Conservation (phyloP, 2,113 vertebrate species). For the Colaptes auratus region DNA sequence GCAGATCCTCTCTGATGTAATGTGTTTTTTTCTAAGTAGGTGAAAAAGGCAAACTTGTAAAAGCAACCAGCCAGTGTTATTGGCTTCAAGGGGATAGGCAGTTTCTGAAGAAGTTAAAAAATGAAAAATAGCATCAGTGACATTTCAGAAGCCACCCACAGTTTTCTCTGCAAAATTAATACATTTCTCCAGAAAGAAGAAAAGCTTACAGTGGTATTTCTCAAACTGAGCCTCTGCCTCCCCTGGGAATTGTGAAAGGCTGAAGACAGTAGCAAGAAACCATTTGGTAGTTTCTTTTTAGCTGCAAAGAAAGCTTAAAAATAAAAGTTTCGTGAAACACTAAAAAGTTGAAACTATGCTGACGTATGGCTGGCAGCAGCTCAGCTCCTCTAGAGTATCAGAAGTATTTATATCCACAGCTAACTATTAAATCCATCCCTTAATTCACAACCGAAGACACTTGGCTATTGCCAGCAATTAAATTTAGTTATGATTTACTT, state of each 20-base stretch:
- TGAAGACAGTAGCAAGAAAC: constrained; percentile 32
- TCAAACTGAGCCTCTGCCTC: constrained; percentile 1
- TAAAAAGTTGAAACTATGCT: not conserved
- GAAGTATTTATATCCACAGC: not conserved
- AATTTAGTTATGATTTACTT: not conserved
- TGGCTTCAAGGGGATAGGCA: not conserved
- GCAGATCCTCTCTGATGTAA: not conserved
- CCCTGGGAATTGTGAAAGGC: constrained; percentile 20
- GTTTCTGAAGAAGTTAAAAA: not conserved
- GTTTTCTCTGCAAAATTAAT: constrained; percentile 24
- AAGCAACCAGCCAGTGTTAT: not conserved
- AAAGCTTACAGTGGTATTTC: not conserved
- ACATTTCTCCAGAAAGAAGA: not conserved
- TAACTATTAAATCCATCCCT: not conserved
- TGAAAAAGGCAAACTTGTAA: not conserved
- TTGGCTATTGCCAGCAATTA: not conserved
- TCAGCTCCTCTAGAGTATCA: not conserved
- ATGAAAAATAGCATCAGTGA: not conserved
- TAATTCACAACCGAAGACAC: not conserved
- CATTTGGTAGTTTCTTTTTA: constrained; percentile 1
- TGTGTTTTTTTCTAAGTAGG: not conserved
- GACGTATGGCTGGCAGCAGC: not conserved
- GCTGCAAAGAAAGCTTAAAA: constrained; percentile 34
- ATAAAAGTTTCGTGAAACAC: not conserved
- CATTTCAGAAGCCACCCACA: not conserved